Conservation (phyloP, 92 coral and sea anemone genomes). For the Epizoanthus rinbou region DNA sequence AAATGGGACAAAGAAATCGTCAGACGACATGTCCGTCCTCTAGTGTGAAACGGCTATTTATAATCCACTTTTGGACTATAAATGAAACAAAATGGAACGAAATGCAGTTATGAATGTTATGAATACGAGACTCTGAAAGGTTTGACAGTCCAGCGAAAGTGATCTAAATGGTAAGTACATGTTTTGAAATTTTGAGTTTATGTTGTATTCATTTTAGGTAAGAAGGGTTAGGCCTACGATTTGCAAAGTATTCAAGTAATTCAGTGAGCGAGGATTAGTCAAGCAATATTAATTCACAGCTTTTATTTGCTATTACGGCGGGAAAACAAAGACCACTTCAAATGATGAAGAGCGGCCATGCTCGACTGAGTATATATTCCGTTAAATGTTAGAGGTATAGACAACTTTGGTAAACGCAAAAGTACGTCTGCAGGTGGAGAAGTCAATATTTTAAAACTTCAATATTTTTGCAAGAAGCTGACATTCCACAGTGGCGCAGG, state of each 20-base stretch:
- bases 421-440: neutral
- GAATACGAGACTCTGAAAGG: no score
- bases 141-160: no score
- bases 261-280: constrained; percentile 24
- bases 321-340: constrained; percentile 8
- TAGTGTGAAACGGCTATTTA: no score
- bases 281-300: constrained; percentile 24
- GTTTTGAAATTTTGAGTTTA: no score
- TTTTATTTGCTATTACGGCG: constrained; percentile 16
- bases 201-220: no score
- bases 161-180: no score
- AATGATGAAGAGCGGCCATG: constrained; percentile 17
- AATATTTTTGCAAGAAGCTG: constrained; percentile 7
- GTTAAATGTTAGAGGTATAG: constrained; percentile 22
- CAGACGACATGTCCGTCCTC: no score
- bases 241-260: constrained; percentile 19
- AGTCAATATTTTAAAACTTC: constrained; percentile 1
- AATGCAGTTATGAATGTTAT: no score
- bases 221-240: constrained; percentile 26
- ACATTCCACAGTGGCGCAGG: constrained; percentile 22
- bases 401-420: constrained; percentile 8
- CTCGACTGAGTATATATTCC: constrained; percentile 13
- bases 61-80: no score
- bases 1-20: no score
- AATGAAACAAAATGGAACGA: no score